Percentiles rank a stretch among this genome's conserved stretches.
Conservation (phyloP, 2,113 vertebrate species). For the Mionectes macconnelli region DNA sequence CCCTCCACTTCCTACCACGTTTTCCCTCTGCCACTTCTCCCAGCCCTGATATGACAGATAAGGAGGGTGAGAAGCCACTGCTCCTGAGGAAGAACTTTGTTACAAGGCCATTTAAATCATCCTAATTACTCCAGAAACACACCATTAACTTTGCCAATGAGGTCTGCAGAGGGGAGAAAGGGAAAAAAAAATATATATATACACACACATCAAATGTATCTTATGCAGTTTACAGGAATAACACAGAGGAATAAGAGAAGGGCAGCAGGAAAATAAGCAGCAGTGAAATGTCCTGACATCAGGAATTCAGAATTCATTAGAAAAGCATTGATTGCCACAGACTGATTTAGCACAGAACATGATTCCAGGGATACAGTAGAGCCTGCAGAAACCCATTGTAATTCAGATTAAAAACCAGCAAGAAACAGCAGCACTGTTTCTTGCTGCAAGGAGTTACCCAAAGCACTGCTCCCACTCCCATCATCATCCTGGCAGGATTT, state of each 20-base stretch:
- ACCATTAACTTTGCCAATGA: conserved; percentile 74
- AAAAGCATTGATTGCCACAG: conserved; percentile 77
- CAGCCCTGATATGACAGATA: neutral
- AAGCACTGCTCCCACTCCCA: neutral
- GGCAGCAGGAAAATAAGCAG: conserved; percentile 68
- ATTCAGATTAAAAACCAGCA: conserved; percentile 60
- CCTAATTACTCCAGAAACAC: conserved; percentile 75
- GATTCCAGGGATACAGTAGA: conserved; percentile 63
- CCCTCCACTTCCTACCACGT: neutral
- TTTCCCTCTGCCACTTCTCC: neutral
- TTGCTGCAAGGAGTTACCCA: neutral
- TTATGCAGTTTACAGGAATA: conserved; percentile 19
- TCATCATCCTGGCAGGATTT: neutral
- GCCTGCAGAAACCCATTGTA: conserved; percentile 46
- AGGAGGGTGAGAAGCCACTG: neutral
- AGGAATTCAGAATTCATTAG: conserved; percentile 79
- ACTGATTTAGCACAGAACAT: conserved; percentile 72
- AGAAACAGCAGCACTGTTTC: neutral
- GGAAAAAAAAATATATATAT: neutral
- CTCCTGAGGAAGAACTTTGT: conserved; percentile 61
- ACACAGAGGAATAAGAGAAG: conserved; percentile 27
- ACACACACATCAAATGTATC: neutral
- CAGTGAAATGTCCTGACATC: conserved; percentile 63
- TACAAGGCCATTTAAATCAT: conserved; percentile 70
- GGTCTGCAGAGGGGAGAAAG: conserved; percentile 45